Conservation (phyloP, 2,113 vertebrate genomes). For the Trinectes maculatus region DNA sequence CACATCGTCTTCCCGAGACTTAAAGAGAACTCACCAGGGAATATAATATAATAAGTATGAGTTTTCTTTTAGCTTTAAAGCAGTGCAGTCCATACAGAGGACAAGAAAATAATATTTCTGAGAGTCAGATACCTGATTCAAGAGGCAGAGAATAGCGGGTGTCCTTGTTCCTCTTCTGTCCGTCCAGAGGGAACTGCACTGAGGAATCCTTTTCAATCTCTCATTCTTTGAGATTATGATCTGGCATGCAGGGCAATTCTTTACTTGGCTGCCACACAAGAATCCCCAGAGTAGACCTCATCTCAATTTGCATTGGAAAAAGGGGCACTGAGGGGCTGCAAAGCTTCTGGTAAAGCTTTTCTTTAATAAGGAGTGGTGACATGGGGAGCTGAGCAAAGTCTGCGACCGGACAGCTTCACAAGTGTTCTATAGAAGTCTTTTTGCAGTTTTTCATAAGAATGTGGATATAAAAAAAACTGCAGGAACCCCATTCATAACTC, state of each 20-base stretch:
- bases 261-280: conserved; percentile 66
- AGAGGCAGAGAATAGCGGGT: conserved; percentile 30
- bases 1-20: conserved; percentile 17
- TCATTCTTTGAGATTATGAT: conserved; percentile 72
- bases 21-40: conserved; percentile 30
- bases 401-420: conserved; percentile 10
- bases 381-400: conserved; percentile 27
- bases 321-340: conserved; percentile 35
- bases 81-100: conserved; percentile 20
- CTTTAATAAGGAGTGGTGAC: conserved; percentile 44
- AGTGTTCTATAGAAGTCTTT: not conserved
- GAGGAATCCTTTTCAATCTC: conserved; percentile 60
- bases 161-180: conserved; percentile 62
- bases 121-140: conserved; percentile 49
- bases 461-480: not conserved
- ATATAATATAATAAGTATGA: conserved; percentile 4
- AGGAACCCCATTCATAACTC: too few relatives aligned
- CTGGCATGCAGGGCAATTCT: conserved; percentile 68
- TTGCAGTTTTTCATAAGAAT: not conserved
- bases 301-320: conserved; percentile 62
- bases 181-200: conserved; percentile 55
- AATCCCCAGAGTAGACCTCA: conserved; percentile 64
- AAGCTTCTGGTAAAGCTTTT: conserved; percentile 35
- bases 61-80: conserved; percentile 35
- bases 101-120: conserved; percentile 57